These are phyloP conservation scores for Umimayanthus kanabou DNA, from an alignment of 92 coral and sea anemone genomes.

Conservation along the genomic window DNA sequence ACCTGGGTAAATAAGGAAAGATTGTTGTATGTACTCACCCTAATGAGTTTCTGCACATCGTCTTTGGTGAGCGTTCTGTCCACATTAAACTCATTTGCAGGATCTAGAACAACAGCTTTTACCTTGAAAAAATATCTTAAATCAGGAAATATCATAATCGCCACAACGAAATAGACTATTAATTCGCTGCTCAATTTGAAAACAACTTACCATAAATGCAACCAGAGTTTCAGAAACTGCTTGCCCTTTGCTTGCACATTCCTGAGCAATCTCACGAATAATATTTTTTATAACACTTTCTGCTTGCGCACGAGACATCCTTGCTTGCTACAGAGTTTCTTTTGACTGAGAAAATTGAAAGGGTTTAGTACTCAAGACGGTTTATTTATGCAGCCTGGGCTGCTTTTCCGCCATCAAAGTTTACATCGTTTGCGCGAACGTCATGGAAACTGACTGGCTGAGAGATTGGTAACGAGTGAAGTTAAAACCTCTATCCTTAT, in stretches of 20 bases:
- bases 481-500: neutral
- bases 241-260: conserved; percentile 96
- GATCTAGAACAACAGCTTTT: conserved; percentile 96
- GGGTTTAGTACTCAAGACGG: neutral
- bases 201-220: conserved; percentile 87
- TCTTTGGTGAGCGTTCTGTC: conserved; percentile 98
- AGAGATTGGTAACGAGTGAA: conserved; percentile 52
- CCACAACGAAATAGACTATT: neutral
- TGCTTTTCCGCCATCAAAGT: conserved; percentile 48
- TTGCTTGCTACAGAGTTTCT: neutral
- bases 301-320: conserved; percentile 97
- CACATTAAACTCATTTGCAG: conserved; percentile 96
- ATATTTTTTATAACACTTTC: conserved; percentile 98
- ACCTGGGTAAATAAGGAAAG: too few relatives aligned
- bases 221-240: conserved; percentile 98
- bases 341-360: neutral
- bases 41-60: conserved; percentile 96
- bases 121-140: conserved; percentile 57
- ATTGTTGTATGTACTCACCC: conserved; percentile 49
- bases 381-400: neutral
- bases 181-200: neutral
- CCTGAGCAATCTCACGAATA: conserved; percentile 98
- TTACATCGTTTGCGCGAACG: conserved; percentile 58
- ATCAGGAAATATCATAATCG: neutral
- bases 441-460: conserved; percentile 68